Evolutionary conservation across 64 coral and sea anemone species (phyloP), one percentile per base, ranked within the genome.

Genomic region (Platygyra sinensis): DNA sequence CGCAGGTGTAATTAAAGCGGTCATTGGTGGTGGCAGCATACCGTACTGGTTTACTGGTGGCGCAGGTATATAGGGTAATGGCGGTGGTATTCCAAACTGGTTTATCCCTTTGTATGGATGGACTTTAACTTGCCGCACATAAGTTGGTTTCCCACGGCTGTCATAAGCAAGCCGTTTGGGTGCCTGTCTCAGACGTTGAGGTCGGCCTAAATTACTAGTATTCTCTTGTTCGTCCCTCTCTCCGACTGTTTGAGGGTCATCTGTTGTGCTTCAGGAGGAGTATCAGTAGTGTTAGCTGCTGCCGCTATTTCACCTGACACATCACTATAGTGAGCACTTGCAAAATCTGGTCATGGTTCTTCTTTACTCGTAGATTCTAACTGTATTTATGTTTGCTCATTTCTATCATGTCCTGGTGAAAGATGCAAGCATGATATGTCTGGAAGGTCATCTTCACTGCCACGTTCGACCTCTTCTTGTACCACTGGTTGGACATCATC

Each of bases 131-230:
- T 52, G 22, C 8, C 80, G 30, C 30, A 86, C 64, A 12, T 86
- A 73, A n/a, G 63, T 86, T 67, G 82, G 82, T 24, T 71, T 61
- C 62, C 82, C 64, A 67, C 25, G 62, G 30, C 18, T 86, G 64
- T 72, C 82, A 54, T 51, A 86, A 29, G 82, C 72, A 13, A 72
- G 67, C 19, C 82, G 82, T 72, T 72, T 67, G 17, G 63, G 82
- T 67, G 19, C 36, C 19, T 73, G 38, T 25, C 33, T 72, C 10
- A 32, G 1, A 10, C 82, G 62, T 32, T 86, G 62, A 52, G 82
- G 82, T 18, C 62, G 82, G 19, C 82, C 36, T 72, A 5, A 14
- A 28, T 72, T 86, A 36, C 50, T 25, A 11, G 62, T 12, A 60
- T 82, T 28, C 55, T 82, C 79, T 62, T 29, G 17, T 27, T n/a